phyloP scores from a whole-genome alignment of 64 coral and sea anemone genomes.

The Pachyseris speciosa region DNA sequence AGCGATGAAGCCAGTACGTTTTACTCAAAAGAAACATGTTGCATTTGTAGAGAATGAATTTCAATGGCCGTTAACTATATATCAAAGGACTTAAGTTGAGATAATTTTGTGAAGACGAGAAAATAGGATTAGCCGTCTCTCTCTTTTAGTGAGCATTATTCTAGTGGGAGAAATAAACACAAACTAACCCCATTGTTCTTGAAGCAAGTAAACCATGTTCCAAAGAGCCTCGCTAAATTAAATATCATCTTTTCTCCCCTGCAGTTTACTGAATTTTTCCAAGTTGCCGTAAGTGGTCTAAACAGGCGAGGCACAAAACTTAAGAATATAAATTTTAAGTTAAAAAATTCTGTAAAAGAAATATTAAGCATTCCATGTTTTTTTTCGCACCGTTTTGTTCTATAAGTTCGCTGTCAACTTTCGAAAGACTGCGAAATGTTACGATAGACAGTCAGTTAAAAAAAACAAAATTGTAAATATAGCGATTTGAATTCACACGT shows the following conservation, averaged over 20 bases:
- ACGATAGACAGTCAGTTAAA: not conserved
- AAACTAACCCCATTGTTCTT: constrained; percentile 13
- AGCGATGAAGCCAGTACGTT: not conserved
- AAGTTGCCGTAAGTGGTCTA: not conserved
- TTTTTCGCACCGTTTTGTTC: constrained; percentile 15
- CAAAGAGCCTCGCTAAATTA: not conserved
- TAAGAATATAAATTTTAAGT: not conserved
- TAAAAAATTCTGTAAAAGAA: not conserved
- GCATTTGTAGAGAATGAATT: not conserved
- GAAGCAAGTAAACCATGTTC: not conserved
- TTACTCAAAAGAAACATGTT: not conserved
- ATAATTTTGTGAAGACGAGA: constrained; percentile 15
- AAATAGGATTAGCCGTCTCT: constrained; percentile 8
- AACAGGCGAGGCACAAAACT: not conserved
- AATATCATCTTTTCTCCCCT: not conserved
- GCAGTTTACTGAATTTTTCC: not conserved
- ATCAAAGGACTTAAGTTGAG: not conserved
- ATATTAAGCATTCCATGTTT: constrained; percentile 22
- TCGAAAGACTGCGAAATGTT: not conserved
- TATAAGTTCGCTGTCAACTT: not conserved
- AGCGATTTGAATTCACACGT: not conserved
- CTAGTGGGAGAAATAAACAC: not conserved
- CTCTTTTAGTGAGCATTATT: not conserved
- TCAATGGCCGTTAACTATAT: not conserved
- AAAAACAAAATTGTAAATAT: not conserved